phyloP scores from a whole-genome alignment of 2,888 invertebrate species.

The Drosophila algonquin region DNA sequence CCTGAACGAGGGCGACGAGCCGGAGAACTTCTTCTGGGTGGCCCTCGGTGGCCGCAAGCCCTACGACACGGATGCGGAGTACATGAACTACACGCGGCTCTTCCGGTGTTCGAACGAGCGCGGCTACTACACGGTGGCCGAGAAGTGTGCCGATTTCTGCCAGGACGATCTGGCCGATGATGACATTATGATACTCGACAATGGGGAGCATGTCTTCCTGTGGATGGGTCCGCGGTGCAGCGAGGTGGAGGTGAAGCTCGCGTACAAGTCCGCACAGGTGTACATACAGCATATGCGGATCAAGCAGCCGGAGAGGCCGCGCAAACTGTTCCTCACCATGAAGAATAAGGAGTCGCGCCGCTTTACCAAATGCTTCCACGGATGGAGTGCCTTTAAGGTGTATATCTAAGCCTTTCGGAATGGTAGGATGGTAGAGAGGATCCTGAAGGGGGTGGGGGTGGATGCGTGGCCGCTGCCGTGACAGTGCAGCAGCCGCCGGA shows the following conservation, averaged over 20 bases:
- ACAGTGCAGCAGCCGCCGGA: slow-evolving; percentile 54
- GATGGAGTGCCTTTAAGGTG: slow-evolving; percentile 95
- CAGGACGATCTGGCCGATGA: slow-evolving; percentile 99
- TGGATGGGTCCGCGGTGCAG: slow-evolving; percentile 99
- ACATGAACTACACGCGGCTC: slow-evolving; percentile 95
- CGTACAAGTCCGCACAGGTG: slow-evolving; percentile 99
- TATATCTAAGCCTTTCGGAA: slow-evolving; percentile 10
- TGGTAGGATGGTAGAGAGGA: no score
- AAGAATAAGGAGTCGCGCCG: slow-evolving; percentile 98
- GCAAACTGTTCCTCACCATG: slow-evolving; percentile 96
- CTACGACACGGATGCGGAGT: slow-evolving; percentile 94
- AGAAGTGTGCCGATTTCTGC: slow-evolving; percentile 91
- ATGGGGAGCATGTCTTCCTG: slow-evolving; percentile 98
- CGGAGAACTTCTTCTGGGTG: slow-evolving; percentile 99
- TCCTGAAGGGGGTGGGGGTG: neutral
- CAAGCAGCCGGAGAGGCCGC: slow-evolving; percentile 94
- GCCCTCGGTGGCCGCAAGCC: slow-evolving; percentile 95
- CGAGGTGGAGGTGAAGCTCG: slow-evolving; percentile 99
- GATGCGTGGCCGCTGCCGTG: slow-evolving; percentile 53
- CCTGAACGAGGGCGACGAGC: slow-evolving; percentile 96
- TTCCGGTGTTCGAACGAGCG: slow-evolving; percentile 99
- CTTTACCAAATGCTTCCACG: slow-evolving; percentile 99
- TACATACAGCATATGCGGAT: slow-evolving; percentile 98
- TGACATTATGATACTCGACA: slow-evolving; percentile 99
- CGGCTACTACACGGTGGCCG: slow-evolving; percentile 99